phyloP scores from a whole-genome alignment of 2,797 vertebrate genomes.

The Muscicapa striata region DNA sequence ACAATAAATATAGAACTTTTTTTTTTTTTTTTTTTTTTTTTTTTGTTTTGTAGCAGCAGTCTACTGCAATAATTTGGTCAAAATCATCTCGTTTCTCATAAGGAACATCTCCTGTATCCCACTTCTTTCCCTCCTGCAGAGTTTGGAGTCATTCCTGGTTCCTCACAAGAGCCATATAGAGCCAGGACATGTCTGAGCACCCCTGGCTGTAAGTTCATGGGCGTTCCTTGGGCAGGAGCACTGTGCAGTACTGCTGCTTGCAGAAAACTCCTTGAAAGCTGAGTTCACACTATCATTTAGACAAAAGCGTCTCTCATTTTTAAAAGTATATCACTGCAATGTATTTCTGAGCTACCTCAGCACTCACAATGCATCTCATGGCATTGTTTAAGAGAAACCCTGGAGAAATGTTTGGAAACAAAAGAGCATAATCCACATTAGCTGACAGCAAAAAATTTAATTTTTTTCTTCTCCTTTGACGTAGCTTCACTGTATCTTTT shows the following conservation, averaged over 20 bases:
- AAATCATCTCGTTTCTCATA: neutral
- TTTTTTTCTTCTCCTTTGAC: neutral
- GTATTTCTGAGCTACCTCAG: neutral
- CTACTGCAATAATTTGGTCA: neutral
- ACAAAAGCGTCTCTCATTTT: neutral
- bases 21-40: neutral
- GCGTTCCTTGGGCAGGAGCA: neutral
- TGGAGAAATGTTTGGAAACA: neutral
- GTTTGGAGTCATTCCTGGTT: neutral
- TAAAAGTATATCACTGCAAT: neutral
- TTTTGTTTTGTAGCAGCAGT: neutral
- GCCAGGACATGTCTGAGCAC: neutral
- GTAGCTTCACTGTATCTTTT: neutral
- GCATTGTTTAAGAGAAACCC: neutral
- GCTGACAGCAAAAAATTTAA: neutral
- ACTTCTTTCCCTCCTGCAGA: neutral
- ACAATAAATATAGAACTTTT: neutral
- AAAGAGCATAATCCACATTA: neutral
- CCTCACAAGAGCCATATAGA: neutral
- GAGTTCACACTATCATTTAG: neutral
- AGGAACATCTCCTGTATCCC: neutral
- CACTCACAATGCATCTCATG: neutral
- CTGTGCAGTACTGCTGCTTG: rapidly evolving
- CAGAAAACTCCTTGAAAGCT: neutral
- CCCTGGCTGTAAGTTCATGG: neutral